Evolutionary conservation across 2,113 vertebrate genomes (phyloP), one percentile per base, ranked within the genome.

Genomic region (Alces alces): DNA sequence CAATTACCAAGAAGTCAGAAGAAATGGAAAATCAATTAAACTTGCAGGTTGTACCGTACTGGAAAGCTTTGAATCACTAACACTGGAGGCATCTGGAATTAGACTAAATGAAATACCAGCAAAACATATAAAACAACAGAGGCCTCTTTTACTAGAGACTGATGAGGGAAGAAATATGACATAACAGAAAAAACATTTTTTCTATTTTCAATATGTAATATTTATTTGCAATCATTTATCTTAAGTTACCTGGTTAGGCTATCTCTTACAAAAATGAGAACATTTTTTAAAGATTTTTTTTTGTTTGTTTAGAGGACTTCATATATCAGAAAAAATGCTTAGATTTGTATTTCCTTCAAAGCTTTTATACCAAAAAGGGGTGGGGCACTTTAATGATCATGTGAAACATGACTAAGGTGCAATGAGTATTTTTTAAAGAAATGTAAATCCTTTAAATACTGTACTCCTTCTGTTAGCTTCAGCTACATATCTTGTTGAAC

Each of bases 21-120:
- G 36, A 90, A 96, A 93, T 3, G 50, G 55, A 92, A 95, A 97
- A 95, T 93, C 89, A 94, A 84, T 93, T 79, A 92, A 97, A 92
- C 55, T 66, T 89, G 64, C 25, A 92, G 64, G 91, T 28, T 83
- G 73, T 78, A 57, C 50, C 73, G 28, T 27, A 91, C 3, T 84
- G 61, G 57, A 96, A 96, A 95, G 60, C 39, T 39, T 36, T 88
- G 33, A 73, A 93, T 96, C 85, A 91, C 7, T n/a, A 60, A 47
- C 33, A 85, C 45, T 88, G 30, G 45, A 93, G 80, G n/a, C 64
- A 91, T 88, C 52, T 96, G 82, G 58, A 95, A 96, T 76, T 47
- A 89, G 39, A 93, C 5, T 45, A 47, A 97, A 83, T 33, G 12
- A 95, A 95, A 96, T 13, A 39, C 27, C 55, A 94, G 50, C 45